Evolutionary conservation across 2,113 vertebrate genomes (phyloP).

Genomic region (Archocentrus centrarchus): DNA sequence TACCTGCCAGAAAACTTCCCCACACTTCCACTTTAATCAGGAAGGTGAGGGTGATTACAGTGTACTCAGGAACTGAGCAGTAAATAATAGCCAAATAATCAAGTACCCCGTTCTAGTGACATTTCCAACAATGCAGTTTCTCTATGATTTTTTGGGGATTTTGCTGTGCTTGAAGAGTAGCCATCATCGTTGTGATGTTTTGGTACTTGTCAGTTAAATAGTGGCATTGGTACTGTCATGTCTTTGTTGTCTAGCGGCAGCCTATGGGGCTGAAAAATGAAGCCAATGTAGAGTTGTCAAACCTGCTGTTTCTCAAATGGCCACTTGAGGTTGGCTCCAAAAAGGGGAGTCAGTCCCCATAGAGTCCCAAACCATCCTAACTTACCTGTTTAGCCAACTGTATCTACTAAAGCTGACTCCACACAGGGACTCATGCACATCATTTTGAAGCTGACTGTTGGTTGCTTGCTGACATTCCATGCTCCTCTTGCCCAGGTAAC

Average conservation of each 20-base stretch:
- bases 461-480: not conserved
- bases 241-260: not conserved
- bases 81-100: not conserved
- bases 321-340: not conserved
- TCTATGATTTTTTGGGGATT: not conserved
- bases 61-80: constrained; percentile 1
- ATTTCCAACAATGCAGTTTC: not conserved
- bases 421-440: not conserved
- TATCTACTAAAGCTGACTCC: not conserved
- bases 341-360: not conserved
- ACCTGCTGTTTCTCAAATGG: not conserved
- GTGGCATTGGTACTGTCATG: not conserved
- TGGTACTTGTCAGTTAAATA: not conserved
- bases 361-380: not conserved
- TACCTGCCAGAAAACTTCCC: constrained; percentile 21
- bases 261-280: not conserved
- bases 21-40: constrained; percentile 42
- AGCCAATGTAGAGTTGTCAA: not conserved
- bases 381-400: not conserved
- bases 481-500: not conserved
- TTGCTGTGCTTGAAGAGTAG: not conserved
- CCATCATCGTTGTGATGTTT: not conserved
- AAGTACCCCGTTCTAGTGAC: not conserved
- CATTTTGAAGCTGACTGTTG: not conserved
- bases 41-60: constrained; percentile 10